phyloP scores from a whole-genome alignment of 2,113 vertebrate genomes.

The Phodopus roborovskii region DNA sequence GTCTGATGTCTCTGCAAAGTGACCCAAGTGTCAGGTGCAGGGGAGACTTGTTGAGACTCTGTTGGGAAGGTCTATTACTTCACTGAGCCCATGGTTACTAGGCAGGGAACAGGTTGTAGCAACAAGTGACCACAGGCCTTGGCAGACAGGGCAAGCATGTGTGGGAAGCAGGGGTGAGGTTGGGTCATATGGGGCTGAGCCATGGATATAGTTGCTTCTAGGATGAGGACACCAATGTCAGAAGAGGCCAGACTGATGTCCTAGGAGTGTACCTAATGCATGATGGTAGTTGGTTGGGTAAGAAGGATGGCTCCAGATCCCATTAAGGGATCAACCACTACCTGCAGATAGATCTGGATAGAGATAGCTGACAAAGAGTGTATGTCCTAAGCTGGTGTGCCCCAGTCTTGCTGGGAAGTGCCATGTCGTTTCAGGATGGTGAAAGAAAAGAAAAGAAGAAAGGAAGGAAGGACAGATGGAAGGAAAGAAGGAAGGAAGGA shows the following conservation, averaged over 20 bases:
- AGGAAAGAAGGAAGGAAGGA: too few species aligned
- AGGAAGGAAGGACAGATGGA: too few species aligned
- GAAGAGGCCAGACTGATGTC: not conserved
- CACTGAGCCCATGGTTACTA: not conserved
- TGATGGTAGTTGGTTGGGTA: not conserved
- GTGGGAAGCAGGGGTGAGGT: not conserved
- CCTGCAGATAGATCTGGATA: constrained; percentile 9
- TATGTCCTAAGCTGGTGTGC: not conserved
- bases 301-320: not conserved
- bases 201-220: fast-evolving
- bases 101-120: not conserved
- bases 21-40: too few species aligned
- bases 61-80: not conserved
- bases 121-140: not conserved
- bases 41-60: not conserved
- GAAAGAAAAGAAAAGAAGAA: not conserved
- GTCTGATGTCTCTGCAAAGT: not conserved
- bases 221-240: not conserved
- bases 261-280: not conserved
- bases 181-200: not conserved
- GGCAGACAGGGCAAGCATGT: not conserved
- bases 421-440: not conserved
- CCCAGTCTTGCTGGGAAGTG: not conserved
- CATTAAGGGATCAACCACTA: constrained; percentile 39
- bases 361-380: not conserved